Conservation (phyloP, 2,797 vertebrate genomes). For the Cryptoprocta ferox region DNA sequence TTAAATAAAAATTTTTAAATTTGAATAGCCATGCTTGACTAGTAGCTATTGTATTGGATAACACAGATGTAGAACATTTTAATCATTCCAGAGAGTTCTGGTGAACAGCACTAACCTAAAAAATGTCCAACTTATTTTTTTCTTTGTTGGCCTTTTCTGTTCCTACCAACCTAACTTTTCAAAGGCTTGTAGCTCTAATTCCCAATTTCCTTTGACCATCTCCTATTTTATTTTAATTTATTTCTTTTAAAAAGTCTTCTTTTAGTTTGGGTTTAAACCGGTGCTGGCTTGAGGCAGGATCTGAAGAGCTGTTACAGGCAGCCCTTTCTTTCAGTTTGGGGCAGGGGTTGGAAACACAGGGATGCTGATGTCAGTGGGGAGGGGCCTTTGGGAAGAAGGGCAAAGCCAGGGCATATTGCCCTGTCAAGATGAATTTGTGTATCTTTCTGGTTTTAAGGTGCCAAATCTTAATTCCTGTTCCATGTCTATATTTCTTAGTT, state of each 20-base stretch:
- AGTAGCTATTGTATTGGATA: not conserved
- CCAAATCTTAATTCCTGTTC: not conserved
- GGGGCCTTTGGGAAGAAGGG: not conserved
- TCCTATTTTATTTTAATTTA: not conserved
- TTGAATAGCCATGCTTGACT: not conserved
- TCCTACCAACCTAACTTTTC: not conserved
- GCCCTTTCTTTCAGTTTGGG: not conserved
- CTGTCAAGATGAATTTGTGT: not conserved
- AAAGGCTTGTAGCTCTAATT: not conserved
- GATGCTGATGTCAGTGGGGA: not conserved
- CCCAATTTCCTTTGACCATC: not conserved
- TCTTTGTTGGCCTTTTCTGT: not conserved
- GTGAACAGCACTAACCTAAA: not conserved
- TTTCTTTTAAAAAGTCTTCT: not conserved
- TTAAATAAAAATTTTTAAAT: not conserved
- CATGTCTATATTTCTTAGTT: not conserved
- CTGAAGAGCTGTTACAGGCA: not conserved
- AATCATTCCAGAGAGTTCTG: not conserved
- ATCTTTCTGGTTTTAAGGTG: not conserved
- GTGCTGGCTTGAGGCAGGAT: not conserved
- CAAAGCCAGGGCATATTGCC: not conserved
- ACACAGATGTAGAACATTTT: not conserved
- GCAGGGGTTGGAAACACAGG: not conserved
- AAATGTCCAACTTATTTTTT: not conserved
- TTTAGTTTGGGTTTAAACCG: not conserved